Evolutionary conservation across 2,888 invertebrate genomes (phyloP).

Genomic region (Tinea semifulvella): DNA sequence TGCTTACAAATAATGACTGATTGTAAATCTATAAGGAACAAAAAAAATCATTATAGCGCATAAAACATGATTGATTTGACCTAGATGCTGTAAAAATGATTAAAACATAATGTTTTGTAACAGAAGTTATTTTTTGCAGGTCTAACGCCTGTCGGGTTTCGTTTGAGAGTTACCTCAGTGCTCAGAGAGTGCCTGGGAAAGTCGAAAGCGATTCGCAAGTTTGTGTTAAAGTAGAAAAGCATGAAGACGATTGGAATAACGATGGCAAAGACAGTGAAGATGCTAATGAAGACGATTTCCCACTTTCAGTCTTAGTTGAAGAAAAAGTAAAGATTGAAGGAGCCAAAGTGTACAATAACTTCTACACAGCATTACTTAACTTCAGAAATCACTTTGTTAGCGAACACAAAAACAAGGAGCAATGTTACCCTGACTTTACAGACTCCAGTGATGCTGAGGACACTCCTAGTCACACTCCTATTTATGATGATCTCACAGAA

Average conservation of each 20-base stretch:
- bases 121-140: slow-evolving; percentile 48
- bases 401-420: slow-evolving; percentile 24
- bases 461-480: not conserved
- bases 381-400: slow-evolving; percentile 39
- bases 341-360: slow-evolving; percentile 28
- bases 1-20: too few species aligned
- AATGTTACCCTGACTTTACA: slow-evolving; percentile 27
- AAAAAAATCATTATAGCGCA: too few species aligned
- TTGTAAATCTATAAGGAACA: too few species aligned
- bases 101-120: slow-evolving; percentile 25
- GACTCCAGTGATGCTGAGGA: slow-evolving; percentile 31
- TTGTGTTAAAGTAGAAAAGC: slow-evolving; percentile 2
- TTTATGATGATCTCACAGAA: slow-evolving; percentile 42
- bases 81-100: too few species aligned
- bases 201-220: slow-evolving; percentile 11
- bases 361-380: slow-evolving; percentile 38
- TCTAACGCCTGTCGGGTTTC: slow-evolving; percentile 24
- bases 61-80: too few species aligned
- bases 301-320: slow-evolving; percentile 28
- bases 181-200: not conserved
- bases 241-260: not conserved
- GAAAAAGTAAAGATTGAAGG: slow-evolving; percentile 22
- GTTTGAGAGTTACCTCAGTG: slow-evolving; percentile 2
- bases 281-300: slow-evolving; percentile 32
- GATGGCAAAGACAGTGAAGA: slow-evolving; percentile 14